Conservation (phyloP, 2,113 vertebrate species). For the Bettongia penicillata region DNA sequence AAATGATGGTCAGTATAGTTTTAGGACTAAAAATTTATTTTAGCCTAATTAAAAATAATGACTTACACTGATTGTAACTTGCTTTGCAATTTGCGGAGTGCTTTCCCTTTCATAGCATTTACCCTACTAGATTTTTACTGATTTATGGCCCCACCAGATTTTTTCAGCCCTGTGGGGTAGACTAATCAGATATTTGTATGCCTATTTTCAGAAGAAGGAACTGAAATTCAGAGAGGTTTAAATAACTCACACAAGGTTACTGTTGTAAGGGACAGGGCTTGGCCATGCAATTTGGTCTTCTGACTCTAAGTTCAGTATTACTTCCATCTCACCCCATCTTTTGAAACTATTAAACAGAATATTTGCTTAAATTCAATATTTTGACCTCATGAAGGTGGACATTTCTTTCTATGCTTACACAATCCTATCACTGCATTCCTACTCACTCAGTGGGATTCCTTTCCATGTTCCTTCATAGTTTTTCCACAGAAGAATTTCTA, state of each 20-base stretch:
- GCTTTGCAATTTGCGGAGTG: not conserved
- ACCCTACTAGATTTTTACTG: not conserved
- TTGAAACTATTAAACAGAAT: not conserved
- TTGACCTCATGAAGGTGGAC: not conserved
- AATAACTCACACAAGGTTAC: not conserved
- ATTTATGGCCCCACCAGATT: not conserved
- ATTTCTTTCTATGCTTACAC: not conserved
- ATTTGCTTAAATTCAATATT: not conserved
- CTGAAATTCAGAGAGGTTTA: not conserved
- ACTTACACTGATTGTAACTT: not conserved
- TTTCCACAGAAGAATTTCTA: not conserved
- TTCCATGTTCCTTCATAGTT: not conserved
- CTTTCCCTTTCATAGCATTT: not conserved
- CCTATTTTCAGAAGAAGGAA: not conserved
- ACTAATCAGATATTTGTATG: not conserved
- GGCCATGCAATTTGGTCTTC: not conserved
- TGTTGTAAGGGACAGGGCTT: not conserved
- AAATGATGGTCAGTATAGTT: not conserved
- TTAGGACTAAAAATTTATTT: slow-evolving; percentile 42
- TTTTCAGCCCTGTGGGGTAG: not conserved
- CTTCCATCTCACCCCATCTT: not conserved
- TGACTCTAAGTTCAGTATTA: not conserved
- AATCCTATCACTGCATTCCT: not conserved
- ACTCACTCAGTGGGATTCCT: not conserved
- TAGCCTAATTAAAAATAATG: slow-evolving; percentile 26